Evolutionary conservation across 2,888 invertebrate species (phyloP).

Genomic region (Amphiduros pacificus): DNA sequence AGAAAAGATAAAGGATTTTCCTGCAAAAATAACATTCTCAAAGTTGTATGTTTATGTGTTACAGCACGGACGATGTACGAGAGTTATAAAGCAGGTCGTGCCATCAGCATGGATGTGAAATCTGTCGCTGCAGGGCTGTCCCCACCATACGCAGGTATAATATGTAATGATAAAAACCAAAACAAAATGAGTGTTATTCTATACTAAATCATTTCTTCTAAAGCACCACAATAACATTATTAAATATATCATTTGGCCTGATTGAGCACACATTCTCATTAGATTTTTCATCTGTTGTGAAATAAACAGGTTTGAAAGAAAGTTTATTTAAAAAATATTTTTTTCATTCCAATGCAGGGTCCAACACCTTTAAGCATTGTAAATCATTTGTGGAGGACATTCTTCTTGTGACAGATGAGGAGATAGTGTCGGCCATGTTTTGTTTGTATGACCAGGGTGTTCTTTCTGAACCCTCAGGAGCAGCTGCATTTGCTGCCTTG

Average conservation of each 20-base stretch:
- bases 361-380: constrained; percentile 42
- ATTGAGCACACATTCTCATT: too few relatives aligned
- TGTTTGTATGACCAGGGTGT: constrained; percentile 43
- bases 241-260: too few relatives aligned
- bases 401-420: constrained; percentile 50
- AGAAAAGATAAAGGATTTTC: too few relatives aligned
- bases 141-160: constrained; percentile 51
- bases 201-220: too few relatives aligned
- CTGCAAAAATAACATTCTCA: too few relatives aligned
- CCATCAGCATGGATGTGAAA: constrained; percentile 39
- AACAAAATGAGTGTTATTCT: too few relatives aligned
- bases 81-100: constrained; percentile 44
- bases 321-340: too few relatives aligned
- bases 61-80: constrained; percentile 51
- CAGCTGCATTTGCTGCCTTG: constrained; percentile 48
- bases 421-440: constrained; percentile 43
- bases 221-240: too few relatives aligned
- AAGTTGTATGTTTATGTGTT: too few relatives aligned
- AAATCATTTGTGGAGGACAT: constrained; percentile 47
- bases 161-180: too few relatives aligned
- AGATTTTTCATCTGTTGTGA: too few relatives aligned
- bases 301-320: too few relatives aligned
- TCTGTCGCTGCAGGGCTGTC: constrained; percentile 50
- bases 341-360: constrained; percentile 34
- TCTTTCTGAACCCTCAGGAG: constrained; percentile 54